Evolutionary conservation across 2,113 vertebrate species (phyloP).

Genomic region (Ranitomeya variabilis): DNA sequence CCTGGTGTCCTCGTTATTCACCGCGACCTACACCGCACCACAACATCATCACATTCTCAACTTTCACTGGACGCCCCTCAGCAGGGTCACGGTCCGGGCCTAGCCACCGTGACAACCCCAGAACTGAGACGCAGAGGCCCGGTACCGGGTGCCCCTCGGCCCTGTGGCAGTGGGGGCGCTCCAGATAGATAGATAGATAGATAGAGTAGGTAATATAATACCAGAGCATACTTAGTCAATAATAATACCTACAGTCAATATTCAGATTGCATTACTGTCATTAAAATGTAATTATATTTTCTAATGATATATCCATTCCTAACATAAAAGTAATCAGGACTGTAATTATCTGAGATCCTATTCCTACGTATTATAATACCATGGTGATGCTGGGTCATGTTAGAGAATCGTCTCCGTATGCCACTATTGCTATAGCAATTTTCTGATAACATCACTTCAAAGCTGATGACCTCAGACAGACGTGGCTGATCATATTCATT

Average conservation of each 20-base stretch:
- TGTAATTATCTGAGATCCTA: not conserved
- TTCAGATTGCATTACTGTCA: not conserved
- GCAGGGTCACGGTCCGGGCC: too few species aligned
- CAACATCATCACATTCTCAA: too few species aligned
- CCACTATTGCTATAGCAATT: not conserved
- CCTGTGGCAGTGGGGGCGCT: too few species aligned
- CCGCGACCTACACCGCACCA: too few species aligned
- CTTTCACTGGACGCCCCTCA: too few species aligned
- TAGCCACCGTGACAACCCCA: too few species aligned
- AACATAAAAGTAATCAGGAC: slow-evolving; percentile 5
- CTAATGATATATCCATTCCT: not conserved
- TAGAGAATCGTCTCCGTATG: not conserved
- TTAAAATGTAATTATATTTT: slow-evolving; percentile 9
- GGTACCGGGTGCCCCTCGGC: too few species aligned
- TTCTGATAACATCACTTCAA: not conserved
- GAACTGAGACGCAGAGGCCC: too few species aligned
- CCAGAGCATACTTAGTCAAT: not conserved
- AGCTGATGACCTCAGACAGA: not conserved
- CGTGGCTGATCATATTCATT: too few species aligned
- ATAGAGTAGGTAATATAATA: not conserved
- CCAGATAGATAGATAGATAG: not conserved
- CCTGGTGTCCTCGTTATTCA: too few species aligned
- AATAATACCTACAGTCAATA: not conserved
- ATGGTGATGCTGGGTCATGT: not conserved
- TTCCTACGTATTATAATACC: not conserved